phyloP scores from a whole-genome alignment of 2,888 invertebrate genomes.

The Leptinotarsa rubiginosa region DNA sequence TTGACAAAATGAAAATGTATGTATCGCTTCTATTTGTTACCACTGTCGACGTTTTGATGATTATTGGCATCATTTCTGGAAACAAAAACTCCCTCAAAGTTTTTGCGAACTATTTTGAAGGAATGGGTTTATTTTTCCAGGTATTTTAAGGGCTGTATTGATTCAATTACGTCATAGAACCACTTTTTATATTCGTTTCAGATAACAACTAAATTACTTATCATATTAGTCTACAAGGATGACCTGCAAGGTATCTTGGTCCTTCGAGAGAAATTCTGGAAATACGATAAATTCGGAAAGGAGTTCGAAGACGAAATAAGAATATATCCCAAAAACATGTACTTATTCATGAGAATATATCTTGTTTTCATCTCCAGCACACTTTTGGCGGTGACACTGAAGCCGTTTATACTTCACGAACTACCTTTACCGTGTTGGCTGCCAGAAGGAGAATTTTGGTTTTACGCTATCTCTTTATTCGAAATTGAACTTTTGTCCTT shows the following conservation, averaged over 20 bases:
- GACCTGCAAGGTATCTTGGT: background rate
- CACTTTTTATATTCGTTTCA: background rate
- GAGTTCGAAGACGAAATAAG: background rate
- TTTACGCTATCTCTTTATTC: background rate
- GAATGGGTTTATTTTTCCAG: background rate
- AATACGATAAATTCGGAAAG: constrained; percentile 7
- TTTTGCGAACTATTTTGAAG: background rate
- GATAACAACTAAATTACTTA: background rate
- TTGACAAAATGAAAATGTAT: background rate
- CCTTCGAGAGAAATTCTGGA: background rate
- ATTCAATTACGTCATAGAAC: too few species aligned
- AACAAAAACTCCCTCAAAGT: background rate
- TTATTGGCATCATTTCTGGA: background rate
- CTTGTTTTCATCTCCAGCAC: background rate
- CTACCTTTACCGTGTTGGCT: background rate
- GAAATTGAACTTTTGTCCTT: background rate
- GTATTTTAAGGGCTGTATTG: background rate
- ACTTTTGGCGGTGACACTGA: background rate
- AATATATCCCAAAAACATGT: background rate
- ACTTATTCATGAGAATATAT: background rate
- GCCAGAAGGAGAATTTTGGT: constrained; percentile 10
- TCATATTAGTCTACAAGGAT: background rate
- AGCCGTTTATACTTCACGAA: background rate
- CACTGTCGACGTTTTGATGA: constrained; percentile 1
- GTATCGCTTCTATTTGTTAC: background rate